Evolutionary conservation across 2,113 vertebrate species (phyloP).

Genomic region (Chloebia gouldiae): DNA sequence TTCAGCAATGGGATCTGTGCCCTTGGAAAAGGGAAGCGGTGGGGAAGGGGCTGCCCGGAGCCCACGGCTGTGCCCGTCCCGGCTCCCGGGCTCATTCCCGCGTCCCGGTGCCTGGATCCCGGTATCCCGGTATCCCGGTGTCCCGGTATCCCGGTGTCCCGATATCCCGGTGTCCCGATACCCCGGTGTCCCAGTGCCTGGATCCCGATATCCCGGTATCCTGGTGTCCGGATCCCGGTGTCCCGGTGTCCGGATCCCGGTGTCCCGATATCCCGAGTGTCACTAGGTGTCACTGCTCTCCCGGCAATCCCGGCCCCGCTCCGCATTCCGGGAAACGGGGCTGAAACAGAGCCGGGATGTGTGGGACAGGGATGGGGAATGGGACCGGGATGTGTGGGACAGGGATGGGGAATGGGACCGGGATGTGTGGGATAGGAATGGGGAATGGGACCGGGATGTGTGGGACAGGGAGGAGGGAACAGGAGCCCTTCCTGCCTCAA

Average conservation of each 20-base stretch:
- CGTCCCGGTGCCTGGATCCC: neutral
- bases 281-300: neutral
- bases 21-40: neutral
- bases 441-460: neutral
- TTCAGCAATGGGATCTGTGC: no score
- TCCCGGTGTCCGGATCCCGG: neutral
- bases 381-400: neutral
- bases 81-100: accelerated
- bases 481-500: neutral
- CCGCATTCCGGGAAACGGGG: neutral
- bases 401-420: neutral
- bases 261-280: neutral
- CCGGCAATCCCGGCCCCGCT: neutral
- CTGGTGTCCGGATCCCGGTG: neutral
- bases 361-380: neutral
- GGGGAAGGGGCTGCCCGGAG: neutral
- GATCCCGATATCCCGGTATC: no score
- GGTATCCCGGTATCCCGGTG: neutral
- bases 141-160: neutral
- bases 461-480: neutral
- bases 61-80: accelerated
- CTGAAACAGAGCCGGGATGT: neutral
- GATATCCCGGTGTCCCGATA: no score
- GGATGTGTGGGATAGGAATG: neutral
- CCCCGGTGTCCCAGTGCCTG: neutral